phyloP scores from a whole-genome alignment of 2,113 vertebrate genomes.

The Sprattus sprattus region DNA sequence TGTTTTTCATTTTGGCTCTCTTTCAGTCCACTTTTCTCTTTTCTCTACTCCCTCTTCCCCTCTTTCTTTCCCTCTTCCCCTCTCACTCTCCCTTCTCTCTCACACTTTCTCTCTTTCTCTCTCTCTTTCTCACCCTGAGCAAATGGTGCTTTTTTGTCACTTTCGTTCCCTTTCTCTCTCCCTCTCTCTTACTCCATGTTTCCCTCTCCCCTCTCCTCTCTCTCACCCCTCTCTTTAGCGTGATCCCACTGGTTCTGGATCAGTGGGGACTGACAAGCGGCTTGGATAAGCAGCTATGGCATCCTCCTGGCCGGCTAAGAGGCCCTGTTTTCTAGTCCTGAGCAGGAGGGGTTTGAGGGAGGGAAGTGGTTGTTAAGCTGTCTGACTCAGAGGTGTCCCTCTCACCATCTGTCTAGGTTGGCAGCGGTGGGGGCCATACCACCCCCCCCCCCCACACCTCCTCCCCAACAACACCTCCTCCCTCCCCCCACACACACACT shows the following conservation, averaged over 20 bases:
- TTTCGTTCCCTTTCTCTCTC: background rate
- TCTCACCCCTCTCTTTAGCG: conserved; percentile 22
- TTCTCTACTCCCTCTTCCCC: background rate
- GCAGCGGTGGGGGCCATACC: conserved; percentile 20
- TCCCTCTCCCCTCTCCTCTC: background rate
- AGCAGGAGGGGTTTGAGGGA: background rate
- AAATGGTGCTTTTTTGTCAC: background rate
- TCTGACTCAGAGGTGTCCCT: conserved; percentile 56
- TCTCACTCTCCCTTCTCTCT: background rate
- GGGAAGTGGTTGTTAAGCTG: conserved; percentile 59
- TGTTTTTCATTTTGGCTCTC: background rate
- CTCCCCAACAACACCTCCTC: conserved; percentile 31
- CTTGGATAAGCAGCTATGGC: conserved; percentile 56
- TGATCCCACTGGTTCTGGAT: conserved; percentile 70
- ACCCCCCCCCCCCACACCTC: conserved; percentile 38
- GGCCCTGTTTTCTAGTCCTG: conserved; percentile 41
- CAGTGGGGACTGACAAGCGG: conserved; percentile 62
- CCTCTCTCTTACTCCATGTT: background rate
- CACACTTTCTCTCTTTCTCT: background rate
- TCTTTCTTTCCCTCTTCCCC: conserved; percentile 23
- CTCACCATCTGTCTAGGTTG: conserved; percentile 53
- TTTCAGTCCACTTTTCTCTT: background rate
- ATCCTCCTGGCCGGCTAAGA: conserved; percentile 65
- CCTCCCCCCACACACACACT: conserved; percentile 34
- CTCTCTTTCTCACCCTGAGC: background rate